A percentile compares a stretch with the other conserved stretches of the same genome.
phyloP scores from a whole-genome alignment of 2,888 invertebrate genomes.

The Heterodera filipjevi region DNA sequence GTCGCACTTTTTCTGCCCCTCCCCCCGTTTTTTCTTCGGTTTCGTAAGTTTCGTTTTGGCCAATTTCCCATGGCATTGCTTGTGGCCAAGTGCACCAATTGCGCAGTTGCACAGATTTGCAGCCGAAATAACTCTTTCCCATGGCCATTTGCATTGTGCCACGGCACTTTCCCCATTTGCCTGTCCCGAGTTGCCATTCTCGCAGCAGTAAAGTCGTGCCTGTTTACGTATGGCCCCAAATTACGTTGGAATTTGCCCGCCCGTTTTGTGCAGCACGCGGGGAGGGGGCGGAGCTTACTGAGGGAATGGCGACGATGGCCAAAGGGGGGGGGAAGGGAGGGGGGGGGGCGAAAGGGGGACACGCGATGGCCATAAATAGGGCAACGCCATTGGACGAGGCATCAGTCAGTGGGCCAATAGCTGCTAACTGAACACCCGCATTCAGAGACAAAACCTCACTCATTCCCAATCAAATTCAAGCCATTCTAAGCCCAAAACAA shows the following conservation, averaged over 20 bases:
- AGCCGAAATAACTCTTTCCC: conserved; percentile 1
- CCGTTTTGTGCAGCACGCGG: neutral
- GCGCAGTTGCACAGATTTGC: neutral
- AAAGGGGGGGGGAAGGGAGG: neutral
- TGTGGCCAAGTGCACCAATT: neutral
- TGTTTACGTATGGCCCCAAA: neutral
- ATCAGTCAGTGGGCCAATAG: neutral
- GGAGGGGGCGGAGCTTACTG: neutral
- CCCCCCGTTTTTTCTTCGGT: neutral
- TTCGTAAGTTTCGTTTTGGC: neutral
- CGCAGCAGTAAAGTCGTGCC: neutral
- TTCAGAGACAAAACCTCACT: neutral
- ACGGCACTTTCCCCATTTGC: neutral
- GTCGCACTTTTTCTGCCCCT: too few species aligned
- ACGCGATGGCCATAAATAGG: neutral
- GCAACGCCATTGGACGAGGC: neutral
- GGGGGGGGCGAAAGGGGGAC: neutral
- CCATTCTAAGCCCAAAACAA: neutral
- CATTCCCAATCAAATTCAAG: neutral
- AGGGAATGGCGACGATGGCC: neutral
- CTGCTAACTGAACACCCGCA: neutral
- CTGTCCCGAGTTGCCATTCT: neutral
- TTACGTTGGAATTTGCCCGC: neutral
- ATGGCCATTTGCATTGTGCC: neutral
- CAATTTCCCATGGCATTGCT: neutral